Evolutionary conservation across 1,140 invertebrate genomes (phyloP), one percentile per base, ranked within the genome.

Genomic region (Wasmannia auropunctata): DNA sequence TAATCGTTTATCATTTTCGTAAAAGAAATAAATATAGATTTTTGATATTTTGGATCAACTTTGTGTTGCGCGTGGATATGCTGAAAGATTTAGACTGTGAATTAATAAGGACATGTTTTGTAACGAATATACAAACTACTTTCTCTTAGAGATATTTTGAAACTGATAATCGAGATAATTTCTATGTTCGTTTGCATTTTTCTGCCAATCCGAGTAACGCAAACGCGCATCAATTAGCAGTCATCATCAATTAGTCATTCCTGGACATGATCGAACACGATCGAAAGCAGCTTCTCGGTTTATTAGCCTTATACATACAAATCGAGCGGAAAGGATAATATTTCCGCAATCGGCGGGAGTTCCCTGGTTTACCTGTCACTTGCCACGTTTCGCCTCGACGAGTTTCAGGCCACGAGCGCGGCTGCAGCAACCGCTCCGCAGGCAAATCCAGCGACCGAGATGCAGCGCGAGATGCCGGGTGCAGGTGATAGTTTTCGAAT

Each of bases 401-500:
- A 25, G 51, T 43, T 43, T 14, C n/a, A 43, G 11, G 37, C 37
- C 37, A 19, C 34, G 28, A 5, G 10, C 22, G 14, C 22, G 14
- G 2, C 22, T 11, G 8, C 4, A 77, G 40, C n/a, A n/a, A n/a
- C n/a, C n/a, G n/a, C 8, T 65, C 22, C 5, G 31, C 16, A 28
- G 19, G 54, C 22, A 76, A 43, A 60, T 77, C 40, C 25, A 28
- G 19, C 46, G 5, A 6, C 14, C 25, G 16, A 28, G 22, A 43
- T 5, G 46, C 46, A 2, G 16, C 67, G 28, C 37, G 69, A 34
- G n/a, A n/a, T n/a, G 62, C 34, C 1, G 16, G 31, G 51, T 28
- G 19, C n/a, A 25, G 31, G 28, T n/a, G n/a, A 79, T 46, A 49
- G 40, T 67, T 65, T 65, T 67, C 46, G 60, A 80, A 65, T 56